Evolutionary conservation across 2,797 vertebrate species (phyloP), one percentile per base, ranked within the genome.

Genomic region (Pantherophis vulpinus): DNA sequence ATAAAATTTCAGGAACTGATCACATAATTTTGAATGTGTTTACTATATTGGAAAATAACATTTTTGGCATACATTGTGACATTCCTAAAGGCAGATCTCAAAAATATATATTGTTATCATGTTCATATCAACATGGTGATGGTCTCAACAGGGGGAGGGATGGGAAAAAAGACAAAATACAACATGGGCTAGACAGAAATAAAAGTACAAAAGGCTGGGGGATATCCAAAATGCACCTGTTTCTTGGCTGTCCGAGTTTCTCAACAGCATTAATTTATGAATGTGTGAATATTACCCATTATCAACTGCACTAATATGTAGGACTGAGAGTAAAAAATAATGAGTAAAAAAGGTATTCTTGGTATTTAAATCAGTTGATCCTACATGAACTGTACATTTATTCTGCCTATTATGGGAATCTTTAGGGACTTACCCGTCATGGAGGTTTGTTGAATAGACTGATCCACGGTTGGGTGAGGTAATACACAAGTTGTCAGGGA

Each of bases 301-400:
- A 98, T 98, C 97, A 96, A 96, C 96, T 97, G 96, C 95, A 95
- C 90, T 95, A 89, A 92, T 95, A 90, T 97, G 96, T 95, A 96
- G 96, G 95, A 95, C 90, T 91, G 95, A 96, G 94, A 97, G 97
- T 98, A 97, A 97, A 97, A 96, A 83, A 93, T 89, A 94, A 98
- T 95, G 61, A 63, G 10, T 63, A 29, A n/a, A 63, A 97, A 97
- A 97, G 98, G 97, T 97, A 98, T 99, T 98, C 96, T 58, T 97
- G 97, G 98, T 97, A 98, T 98, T 98, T 98, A 98, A 98, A 98
- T 98, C 98, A 97, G 97, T 97, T 98, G 98, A 98, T 98, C 98
- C 98, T 97, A 97, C 97, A 95, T 97, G 98, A 98, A 96, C 96
- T 96, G 94, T 95, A 94, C 97, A 98, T 98, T 98, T 98, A 97